Evolutionary conservation across 2,888 invertebrate species (phyloP), one percentile per base, ranked within the genome.

Genomic region (Harmothoe impar): DNA sequence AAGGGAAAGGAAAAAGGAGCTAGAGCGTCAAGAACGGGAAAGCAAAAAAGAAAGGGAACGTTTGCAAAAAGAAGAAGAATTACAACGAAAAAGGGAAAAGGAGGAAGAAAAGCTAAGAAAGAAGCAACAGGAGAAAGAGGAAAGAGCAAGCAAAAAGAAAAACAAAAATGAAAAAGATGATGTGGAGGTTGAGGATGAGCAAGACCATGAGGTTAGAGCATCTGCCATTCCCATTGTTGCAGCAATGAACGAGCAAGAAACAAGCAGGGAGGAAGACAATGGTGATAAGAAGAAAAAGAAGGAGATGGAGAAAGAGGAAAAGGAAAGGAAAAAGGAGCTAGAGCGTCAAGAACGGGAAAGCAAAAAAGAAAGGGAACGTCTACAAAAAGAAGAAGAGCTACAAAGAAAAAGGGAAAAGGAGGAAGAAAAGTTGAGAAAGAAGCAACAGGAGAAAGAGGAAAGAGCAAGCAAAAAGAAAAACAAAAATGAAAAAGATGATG

Each of bases 71-170:
- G 31, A 77, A 29, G 29, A 77, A 29, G 31, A 31, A 17, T 5
- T n/a, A 77, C 1, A 77, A 77, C n/a, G 17, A 31, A 25, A 77
- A 29, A 31, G 25, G 25, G 77, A 31, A 31, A 31, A 29, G 5
- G 31, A 78, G 33, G 54, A 89, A 62, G 35, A 56, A 52, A 29
- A 52, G 17, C 35, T 51, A 20, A 56, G 78, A 78, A 89, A 31
- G 35, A n/a, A 89, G 81, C 35, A 72, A 43, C 29, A 81, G 25
- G 20, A 52, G 78, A 29, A 51, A 51, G 33, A 52, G 25, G 29
- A 33, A 52, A 25, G 17, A 31, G 35, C 29, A 52, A 62, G 15
- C 3, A 62, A 62, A 25, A 33, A 31, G 72, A 35, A 77, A 51
- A 51, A 25, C n/a, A 77, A 43, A 43, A 43, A 7, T 7, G 43